These are phyloP conservation scores for Rotaria sp. DNA, from an alignment of 2,888 invertebrate genomes.

Conservation along the genomic window DNA sequence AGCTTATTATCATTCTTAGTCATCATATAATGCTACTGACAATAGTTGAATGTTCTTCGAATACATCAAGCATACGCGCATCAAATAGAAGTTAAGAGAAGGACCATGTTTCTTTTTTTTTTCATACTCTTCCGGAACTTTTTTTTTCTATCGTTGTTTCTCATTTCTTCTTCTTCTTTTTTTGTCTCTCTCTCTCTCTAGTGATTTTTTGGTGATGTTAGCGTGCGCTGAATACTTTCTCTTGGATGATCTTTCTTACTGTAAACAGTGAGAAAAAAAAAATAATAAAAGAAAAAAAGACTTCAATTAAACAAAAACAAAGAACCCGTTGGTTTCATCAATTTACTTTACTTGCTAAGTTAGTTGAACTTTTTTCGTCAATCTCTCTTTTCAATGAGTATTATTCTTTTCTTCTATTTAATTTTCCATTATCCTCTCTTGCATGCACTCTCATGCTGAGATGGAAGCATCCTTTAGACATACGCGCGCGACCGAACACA, in stretches of 20 bases:
- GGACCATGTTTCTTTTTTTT: conserved; percentile 7
- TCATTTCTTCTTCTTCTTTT: neutral
- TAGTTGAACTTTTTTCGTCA: neutral
- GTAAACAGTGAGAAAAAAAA: neutral
- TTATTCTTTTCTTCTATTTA: neutral
- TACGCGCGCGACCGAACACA: neutral
- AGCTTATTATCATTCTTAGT: neutral
- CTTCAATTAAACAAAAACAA: too few species aligned
- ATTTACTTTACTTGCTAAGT: neutral
- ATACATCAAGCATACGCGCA: neutral
- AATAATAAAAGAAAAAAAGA: neutral
- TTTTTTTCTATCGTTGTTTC: neutral
- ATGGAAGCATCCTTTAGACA: conserved; percentile 9
- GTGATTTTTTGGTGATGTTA: neutral
- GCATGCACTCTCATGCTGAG: neutral
- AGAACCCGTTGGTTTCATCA: neutral
- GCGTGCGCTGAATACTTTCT: neutral
- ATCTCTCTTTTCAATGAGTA: neutral
- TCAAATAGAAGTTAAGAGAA: conserved; percentile 10
- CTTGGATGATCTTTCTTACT: neutral
- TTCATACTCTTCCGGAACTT: neutral
- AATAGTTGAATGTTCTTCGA: neutral
- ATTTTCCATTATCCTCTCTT: neutral
- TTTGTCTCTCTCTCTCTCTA: neutral
- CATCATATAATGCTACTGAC: neutral